A percentile compares a stretch with the other conserved stretches of the same genome.
phyloP scores from a whole-genome alignment of 2,113 vertebrate genomes.

The Microtus pennsylvanicus region DNA sequence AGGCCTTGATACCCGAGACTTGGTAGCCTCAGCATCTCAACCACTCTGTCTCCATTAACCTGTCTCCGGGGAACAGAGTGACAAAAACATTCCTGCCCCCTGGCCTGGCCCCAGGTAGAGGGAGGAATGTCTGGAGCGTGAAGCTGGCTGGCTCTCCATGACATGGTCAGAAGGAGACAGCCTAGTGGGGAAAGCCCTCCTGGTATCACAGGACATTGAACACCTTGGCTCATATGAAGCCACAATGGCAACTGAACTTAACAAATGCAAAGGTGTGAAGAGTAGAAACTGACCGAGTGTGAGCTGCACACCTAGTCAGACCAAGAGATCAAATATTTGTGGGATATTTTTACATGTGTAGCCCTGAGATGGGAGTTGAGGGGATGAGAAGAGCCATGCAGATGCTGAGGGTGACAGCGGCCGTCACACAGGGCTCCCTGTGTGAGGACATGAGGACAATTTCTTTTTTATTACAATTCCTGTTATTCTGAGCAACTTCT shows the following conservation, averaged over 20 bases:
- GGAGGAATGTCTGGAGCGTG: background rate
- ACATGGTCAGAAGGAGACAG: background rate
- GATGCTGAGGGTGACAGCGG: background rate
- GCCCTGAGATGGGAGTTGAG: background rate
- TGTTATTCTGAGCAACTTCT: slow-evolving; percentile 13
- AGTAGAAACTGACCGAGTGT: background rate
- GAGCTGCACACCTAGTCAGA: background rate
- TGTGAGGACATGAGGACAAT: background rate
- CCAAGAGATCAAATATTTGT: background rate
- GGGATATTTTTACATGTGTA: background rate
- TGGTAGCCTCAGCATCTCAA: background rate
- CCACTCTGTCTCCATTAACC: background rate
- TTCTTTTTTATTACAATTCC: background rate
- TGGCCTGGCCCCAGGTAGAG: background rate
- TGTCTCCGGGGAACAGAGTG: background rate
- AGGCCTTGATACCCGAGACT: background rate
- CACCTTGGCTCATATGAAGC: background rate
- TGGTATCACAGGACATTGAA: background rate
- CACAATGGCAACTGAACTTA: background rate
- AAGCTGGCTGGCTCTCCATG: background rate
- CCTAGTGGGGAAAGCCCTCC: background rate
- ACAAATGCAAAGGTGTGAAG: background rate
- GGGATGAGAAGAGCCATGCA: background rate
- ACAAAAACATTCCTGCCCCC: background rate
- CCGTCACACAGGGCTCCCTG: background rate